Conservation (phyloP, 2,888 invertebrate species). For the Syrphus vitripennis region DNA sequence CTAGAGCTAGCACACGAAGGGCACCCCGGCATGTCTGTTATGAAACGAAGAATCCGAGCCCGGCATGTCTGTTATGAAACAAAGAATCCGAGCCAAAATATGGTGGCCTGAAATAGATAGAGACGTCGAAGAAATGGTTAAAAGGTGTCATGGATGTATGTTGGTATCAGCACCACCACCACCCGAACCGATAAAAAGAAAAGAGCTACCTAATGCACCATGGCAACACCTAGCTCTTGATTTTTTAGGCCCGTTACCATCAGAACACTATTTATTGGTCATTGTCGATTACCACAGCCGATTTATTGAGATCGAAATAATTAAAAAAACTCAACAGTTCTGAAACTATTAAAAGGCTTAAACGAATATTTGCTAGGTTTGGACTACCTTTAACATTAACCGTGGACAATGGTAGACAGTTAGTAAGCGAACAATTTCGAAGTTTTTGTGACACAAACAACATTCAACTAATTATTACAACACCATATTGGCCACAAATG, state of each 20-base stretch:
- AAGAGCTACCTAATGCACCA: conserved; percentile 73
- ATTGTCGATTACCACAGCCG: conserved; percentile 7
- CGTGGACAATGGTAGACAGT: too few species aligned
- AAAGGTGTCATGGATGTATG: conserved; percentile 32
- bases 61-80: conserved; percentile 50
- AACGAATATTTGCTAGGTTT: too few species aligned
- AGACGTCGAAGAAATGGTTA: conserved; percentile 39
- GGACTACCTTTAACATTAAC: background rate
- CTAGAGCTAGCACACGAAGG: too few species aligned
- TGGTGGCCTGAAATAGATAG: conserved; percentile 54
- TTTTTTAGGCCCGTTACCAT: conserved; percentile 72
- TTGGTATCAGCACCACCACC: conserved; percentile 14
- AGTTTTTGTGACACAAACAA: too few species aligned
- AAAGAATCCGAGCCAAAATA: conserved; percentile 48
- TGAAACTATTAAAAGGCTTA: conserved; percentile 30
- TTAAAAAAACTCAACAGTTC: background rate
- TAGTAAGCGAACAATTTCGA: too few species aligned
- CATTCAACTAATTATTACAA: too few species aligned
- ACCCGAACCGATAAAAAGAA: conserved; percentile 75
- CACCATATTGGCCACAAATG: too few species aligned
- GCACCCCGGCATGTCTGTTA: too few species aligned
- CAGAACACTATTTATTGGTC: conserved; percentile 49
- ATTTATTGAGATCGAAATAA: background rate
- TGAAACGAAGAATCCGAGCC: conserved; percentile 73
- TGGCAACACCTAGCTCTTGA: conserved; percentile 72